Conservation (phyloP, 2,113 vertebrate species). For the Clinocottus analis region DNA sequence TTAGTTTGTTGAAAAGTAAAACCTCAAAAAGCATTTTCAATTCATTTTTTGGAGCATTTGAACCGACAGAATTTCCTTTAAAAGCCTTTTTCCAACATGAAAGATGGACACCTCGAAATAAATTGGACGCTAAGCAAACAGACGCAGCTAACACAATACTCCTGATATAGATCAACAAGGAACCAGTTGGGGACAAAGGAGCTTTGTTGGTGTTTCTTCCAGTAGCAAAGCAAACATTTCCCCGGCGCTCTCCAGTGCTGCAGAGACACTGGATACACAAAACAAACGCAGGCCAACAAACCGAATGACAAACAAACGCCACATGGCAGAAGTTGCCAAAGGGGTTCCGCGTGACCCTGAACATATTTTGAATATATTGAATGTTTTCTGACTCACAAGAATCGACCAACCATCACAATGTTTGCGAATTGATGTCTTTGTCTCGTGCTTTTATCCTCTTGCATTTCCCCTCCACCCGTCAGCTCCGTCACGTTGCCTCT, state of each 20-base stretch:
- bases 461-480: neutral
- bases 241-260: slow-evolving; percentile 8
- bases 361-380: no score
- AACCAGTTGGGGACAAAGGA: neutral
- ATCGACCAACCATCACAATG: slow-evolving; percentile 35
- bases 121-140: neutral
- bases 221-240: slow-evolving; percentile 37
- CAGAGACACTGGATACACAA: slow-evolving; percentile 25
- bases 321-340: slow-evolving; percentile 43
- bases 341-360: slow-evolving; percentile 23
- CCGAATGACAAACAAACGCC: slow-evolving; percentile 35
- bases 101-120: neutral
- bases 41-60: neutral
- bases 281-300: slow-evolving; percentile 43
- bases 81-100: neutral
- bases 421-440: slow-evolving; percentile 30
- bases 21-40: no score
- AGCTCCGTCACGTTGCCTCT: neutral
- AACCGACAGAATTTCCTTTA: neutral
- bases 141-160: neutral
- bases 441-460: neutral
- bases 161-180: neutral
- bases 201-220: neutral
- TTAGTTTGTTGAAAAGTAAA: neutral
- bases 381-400: slow-evolving; percentile 52